Base-by-base conservation (phyloP, 2,797 vertebrate genomes). In the Darevskia mixta region DNA sequence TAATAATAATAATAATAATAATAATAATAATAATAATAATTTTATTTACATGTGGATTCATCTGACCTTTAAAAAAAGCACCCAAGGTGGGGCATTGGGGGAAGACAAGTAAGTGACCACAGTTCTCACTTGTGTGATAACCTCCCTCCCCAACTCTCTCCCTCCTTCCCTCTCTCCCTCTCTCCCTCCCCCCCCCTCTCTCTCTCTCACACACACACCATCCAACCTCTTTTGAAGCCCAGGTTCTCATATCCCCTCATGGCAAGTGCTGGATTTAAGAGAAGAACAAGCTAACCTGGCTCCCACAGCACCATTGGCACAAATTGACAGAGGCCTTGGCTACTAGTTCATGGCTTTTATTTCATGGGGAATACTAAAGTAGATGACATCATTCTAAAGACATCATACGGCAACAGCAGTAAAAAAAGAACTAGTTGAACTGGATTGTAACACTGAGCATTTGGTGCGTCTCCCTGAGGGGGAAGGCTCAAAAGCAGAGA, bases 391-490 rank as follows among this genome's bases (percentile, higher is more conserved):
- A 77, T 78, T 49, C 73, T 41, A n/a, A 55, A 77, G 73, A 38
- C 61, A 87, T 67, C 23, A 55, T 9, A 0, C 0, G 1, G 32
- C 1, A n/a, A n/a, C n/a, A 0, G 55, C n/a, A 55, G 72, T 3
- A 2, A 75, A 79, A 72, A 72, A 88, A 88, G 69, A 29, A 49
- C 85, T 43, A 78, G 5, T 79, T 0, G 69, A 41, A 58, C n/a
- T 79, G 1, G 0, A 9, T 23, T 77, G 69, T 10, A 11, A 0
- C 20, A 32, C 64, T 29, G 64, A 90, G 18, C 0, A 4, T 2
- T 18, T 8, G 71, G 0, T 0, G 0, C 77, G 10, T 80, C 29
- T 0, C 10, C 49, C 25, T 1, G 2, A 13, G 69, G 35, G n/a
- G 61, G 27, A 49, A 80, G 7, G 10, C 69, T 58, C 71, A 83